Conservation (phyloP, 2,888 invertebrate species). For the Celastrina argiolus region DNA sequence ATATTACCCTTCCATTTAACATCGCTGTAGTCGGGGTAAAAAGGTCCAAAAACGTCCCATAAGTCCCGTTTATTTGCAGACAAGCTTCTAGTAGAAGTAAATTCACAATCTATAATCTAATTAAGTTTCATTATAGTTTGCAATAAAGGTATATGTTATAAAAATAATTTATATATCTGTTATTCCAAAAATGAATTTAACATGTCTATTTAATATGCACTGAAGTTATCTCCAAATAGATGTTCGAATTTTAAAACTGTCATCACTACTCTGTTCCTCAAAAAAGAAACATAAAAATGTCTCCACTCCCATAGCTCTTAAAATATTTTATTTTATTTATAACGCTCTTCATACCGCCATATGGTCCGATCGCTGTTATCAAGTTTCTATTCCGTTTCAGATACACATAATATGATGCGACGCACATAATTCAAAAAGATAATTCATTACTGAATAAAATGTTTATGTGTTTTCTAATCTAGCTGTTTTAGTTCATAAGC, state of each 20-base stretch:
- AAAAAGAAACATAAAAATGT: neutral
- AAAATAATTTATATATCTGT: no score
- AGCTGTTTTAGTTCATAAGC: no score
- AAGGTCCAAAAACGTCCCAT: no score
- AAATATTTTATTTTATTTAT: slow-evolving; percentile 11
- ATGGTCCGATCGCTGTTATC: neutral
- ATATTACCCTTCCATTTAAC: no score
- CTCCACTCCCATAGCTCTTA: neutral
- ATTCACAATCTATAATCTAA: no score
- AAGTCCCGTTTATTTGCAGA: no score
- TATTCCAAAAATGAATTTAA: no score
- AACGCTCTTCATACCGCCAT: neutral
- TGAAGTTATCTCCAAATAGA: neutral
- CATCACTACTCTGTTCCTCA: neutral
- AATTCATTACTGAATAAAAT: neutral
- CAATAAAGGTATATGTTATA: no score
- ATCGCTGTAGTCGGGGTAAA: no score
- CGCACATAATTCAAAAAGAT: slow-evolving; percentile 1
- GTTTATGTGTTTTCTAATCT: neutral
- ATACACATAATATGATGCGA: neutral
- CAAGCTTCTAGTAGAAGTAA: no score
- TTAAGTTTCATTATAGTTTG: no score
- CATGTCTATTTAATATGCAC: neutral
- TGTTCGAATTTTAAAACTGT: neutral
- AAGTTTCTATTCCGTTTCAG: slow-evolving; percentile 4